phyloP scores from a whole-genome alignment of 2,113 vertebrate genomes.

The Oreochromis aureus region DNA sequence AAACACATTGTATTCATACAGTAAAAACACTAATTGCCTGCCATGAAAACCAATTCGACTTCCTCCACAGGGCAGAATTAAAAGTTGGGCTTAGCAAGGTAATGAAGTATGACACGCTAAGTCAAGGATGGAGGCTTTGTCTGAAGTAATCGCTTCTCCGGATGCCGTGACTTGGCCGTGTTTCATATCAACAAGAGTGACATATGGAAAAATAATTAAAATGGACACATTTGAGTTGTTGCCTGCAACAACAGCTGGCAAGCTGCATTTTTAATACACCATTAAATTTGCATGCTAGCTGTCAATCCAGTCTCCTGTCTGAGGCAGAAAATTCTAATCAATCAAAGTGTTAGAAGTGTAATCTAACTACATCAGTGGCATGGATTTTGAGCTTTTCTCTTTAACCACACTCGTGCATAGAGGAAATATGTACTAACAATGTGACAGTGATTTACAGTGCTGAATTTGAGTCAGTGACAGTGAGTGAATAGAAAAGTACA shows the following conservation, averaged over 20 bases:
- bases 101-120: slow-evolving; percentile 48
- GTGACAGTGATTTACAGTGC: slow-evolving; percentile 53
- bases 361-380: background rate
- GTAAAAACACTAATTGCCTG: slow-evolving; percentile 51
- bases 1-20: slow-evolving; percentile 40
- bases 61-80: slow-evolving; percentile 40
- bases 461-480: slow-evolving; percentile 11
- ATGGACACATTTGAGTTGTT: slow-evolving; percentile 29
- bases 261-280: slow-evolving; percentile 36
- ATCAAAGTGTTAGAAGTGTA: slow-evolving; percentile 27
- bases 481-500: slow-evolving; percentile 37
- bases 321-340: slow-evolving; percentile 25
- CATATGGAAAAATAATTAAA: slow-evolving; percentile 62
- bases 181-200: slow-evolving; percentile 56
- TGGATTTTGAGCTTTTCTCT: background rate
- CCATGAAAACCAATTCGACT: slow-evolving; percentile 55
- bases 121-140: slow-evolving; percentile 59
- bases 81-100: slow-evolving; percentile 57
- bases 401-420: background rate
- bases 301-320: slow-evolving; percentile 34
- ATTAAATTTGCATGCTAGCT: slow-evolving; percentile 47
- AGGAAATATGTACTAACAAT: slow-evolving; percentile 14
- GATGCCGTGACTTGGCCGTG: slow-evolving; percentile 26
- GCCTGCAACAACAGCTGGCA: slow-evolving; percentile 29
- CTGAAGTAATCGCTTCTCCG: slow-evolving; percentile 57